Conservation (phyloP, 2,888 invertebrate genomes). For the Apomyelois bistriatella region DNA sequence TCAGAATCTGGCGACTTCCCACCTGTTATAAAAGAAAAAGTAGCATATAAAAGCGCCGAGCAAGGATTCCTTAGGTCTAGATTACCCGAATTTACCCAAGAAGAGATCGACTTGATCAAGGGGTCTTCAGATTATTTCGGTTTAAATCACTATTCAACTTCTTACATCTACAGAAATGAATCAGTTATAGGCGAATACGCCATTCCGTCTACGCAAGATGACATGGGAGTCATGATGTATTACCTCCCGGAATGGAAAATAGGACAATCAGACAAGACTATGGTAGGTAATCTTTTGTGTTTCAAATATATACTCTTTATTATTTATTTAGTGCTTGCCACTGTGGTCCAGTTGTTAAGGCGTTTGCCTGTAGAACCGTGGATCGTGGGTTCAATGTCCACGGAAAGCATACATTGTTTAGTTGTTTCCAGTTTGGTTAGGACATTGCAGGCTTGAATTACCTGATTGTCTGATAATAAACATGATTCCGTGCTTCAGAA, state of each 20-base stretch:
- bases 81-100: slow-evolving; percentile 56
- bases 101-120: slow-evolving; percentile 49
- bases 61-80: slow-evolving; percentile 64
- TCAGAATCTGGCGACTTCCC: slow-evolving; percentile 81
- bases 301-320: too few relatives aligned
- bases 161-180: slow-evolving; percentile 38
- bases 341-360: too few relatives aligned
- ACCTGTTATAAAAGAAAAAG: slow-evolving; percentile 72
- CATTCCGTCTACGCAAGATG: slow-evolving; percentile 33
- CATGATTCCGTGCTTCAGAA: too few relatives aligned
- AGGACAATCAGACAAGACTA: slow-evolving; percentile 28
- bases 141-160: slow-evolving; percentile 82
- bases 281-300: background rate
- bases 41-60: slow-evolving; percentile 69
- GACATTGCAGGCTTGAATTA: too few relatives aligned
- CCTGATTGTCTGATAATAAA: too few relatives aligned
- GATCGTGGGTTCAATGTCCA: too few relatives aligned
- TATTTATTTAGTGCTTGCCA: too few relatives aligned
- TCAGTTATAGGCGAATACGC: slow-evolving; percentile 26
- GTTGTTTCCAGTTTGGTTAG: too few relatives aligned
- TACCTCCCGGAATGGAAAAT: slow-evolving; percentile 29
- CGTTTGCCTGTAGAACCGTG: too few relatives aligned
- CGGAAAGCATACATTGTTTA: too few relatives aligned
- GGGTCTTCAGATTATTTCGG: slow-evolving; percentile 54
- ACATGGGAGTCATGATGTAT: slow-evolving; percentile 25